A percentile compares a stretch with the other conserved stretches of the same genome.
These are phyloP conservation scores for Diaperis boleti DNA, from an alignment of 2,888 invertebrate species.

Conservation along the genomic window DNA sequence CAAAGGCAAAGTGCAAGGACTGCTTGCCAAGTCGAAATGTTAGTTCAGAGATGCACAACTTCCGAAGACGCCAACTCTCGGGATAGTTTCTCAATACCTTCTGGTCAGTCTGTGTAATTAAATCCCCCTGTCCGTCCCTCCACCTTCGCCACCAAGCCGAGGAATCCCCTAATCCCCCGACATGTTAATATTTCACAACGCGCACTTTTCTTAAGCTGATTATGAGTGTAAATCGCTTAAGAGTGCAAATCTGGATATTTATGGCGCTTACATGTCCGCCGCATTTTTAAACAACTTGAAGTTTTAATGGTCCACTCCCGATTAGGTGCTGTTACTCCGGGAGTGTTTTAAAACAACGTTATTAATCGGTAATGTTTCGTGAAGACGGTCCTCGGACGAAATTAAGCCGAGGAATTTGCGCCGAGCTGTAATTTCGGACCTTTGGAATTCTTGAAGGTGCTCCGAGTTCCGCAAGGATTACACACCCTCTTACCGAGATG, in stretches of 20 bases:
- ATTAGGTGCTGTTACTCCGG: too few relatives aligned
- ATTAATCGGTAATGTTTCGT: conserved; percentile 5
- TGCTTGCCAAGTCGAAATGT: conserved; percentile 35
- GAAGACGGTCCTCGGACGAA: conserved; percentile 48
- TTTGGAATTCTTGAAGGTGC: conserved; percentile 63
- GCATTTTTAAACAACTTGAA: conserved; percentile 49
- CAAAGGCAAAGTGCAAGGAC: conserved; percentile 28
- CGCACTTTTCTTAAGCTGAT: conserved; percentile 68
- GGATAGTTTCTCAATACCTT: conserved; percentile 66
- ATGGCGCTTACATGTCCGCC: conserved; percentile 65
- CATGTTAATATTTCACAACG: conserved; percentile 66
- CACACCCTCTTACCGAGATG: conserved; percentile 58
- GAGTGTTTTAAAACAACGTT: too few relatives aligned
- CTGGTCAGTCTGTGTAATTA: conserved; percentile 64
- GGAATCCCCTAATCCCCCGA: conserved; percentile 63
- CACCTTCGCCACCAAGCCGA: conserved; percentile 52
- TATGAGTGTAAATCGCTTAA: conserved; percentile 68
- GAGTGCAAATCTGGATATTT: conserved; percentile 67
- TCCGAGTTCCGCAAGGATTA: conserved; percentile 48
- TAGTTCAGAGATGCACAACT: conserved; percentile 50
- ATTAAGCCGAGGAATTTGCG: conserved; percentile 66
- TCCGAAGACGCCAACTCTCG: conserved; percentile 64
- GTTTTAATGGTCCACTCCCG: not conserved
- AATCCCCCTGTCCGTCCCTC: conserved; percentile 54
- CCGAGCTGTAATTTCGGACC: conserved; percentile 58